Conservation (phyloP, 2,797 vertebrate genomes). For the Discoglossus pictus region DNA sequence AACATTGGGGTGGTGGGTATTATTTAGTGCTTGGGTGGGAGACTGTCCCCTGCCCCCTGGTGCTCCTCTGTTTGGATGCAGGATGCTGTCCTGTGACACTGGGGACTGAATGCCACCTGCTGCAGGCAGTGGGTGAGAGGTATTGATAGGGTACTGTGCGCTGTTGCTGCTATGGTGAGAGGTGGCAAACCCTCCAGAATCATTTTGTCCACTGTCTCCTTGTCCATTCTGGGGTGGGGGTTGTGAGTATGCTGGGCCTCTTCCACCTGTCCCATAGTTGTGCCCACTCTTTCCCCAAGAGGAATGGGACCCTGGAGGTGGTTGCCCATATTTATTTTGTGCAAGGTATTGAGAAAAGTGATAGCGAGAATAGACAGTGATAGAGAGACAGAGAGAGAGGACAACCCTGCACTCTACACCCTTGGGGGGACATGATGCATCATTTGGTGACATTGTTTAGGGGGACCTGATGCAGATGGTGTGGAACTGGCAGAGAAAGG, state of each 20-base stretch:
- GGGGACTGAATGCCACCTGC: constrained; percentile 29
- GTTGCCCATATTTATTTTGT: constrained; percentile 64
- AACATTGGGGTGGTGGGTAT: constrained; percentile 61
- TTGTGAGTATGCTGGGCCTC: constrained; percentile 25
- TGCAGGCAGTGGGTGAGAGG: constrained; percentile 32
- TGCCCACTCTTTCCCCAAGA: constrained; percentile 45
- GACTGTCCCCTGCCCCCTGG: constrained; percentile 65
- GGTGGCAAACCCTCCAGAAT: constrained; percentile 63
- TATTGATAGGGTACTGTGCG: constrained; percentile 40
- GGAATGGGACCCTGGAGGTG: constrained; percentile 29
- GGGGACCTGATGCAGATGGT: constrained; percentile 64
- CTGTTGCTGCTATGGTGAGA: constrained; percentile 30
- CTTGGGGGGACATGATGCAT: constrained; percentile 75
- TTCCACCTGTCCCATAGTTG: constrained; percentile 22
- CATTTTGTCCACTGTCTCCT: constrained; percentile 75
- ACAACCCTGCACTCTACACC: too few species aligned
- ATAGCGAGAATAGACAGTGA: constrained; percentile 63
- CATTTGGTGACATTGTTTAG: constrained; percentile 69
- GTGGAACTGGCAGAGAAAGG: constrained; percentile 57
- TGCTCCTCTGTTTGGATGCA: constrained; percentile 46
- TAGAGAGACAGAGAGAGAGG: constrained; percentile 71
- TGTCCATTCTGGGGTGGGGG: constrained; percentile 73
- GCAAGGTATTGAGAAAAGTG: constrained; percentile 72
- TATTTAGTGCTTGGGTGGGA: constrained; percentile 67
- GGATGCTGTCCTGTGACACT: constrained; percentile 29